These are phyloP conservation scores for Helicoverpa zea DNA, from an alignment of 1,140 invertebrate species.

Conservation along the genomic window DNA sequence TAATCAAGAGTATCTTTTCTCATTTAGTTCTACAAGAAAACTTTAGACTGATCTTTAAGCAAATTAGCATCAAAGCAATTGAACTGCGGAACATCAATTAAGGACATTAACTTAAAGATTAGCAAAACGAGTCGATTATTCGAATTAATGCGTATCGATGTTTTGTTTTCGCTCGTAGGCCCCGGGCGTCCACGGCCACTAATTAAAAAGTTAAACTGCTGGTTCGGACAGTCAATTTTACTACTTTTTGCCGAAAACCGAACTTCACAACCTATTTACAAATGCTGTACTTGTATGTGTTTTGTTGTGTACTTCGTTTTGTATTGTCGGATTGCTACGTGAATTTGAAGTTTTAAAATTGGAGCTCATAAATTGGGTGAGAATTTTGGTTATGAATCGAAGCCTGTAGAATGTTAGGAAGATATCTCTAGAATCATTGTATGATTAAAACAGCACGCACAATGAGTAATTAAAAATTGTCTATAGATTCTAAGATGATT, in stretches of 20 bases:
- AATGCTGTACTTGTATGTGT: slow-evolving; percentile 15
- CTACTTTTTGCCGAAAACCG: slow-evolving; percentile 52
- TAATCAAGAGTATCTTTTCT: not conserved
- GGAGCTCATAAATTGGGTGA: not conserved
- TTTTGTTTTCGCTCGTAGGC: slow-evolving; percentile 33
- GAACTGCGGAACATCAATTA: slow-evolving; percentile 25
- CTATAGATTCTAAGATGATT: too few species aligned
- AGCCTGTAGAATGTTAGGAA: too few species aligned
- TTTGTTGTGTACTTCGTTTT: slow-evolving; percentile 22
- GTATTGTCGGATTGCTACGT: slow-evolving; percentile 1
- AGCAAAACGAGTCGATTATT: slow-evolving; percentile 45
- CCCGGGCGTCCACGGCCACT: slow-evolving; percentile 46
- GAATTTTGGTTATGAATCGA: too few species aligned
- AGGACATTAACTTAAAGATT: slow-evolving; percentile 40
- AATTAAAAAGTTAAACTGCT: slow-evolving; percentile 67
- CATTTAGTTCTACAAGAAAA: too few species aligned
- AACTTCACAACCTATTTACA: slow-evolving; percentile 35
- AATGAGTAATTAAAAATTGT: too few species aligned
- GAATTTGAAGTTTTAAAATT: not conserved
- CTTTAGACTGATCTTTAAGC: not conserved
- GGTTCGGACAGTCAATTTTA: slow-evolving; percentile 60
- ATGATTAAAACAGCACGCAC: too few species aligned
- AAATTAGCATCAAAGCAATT: slow-evolving; percentile 9
- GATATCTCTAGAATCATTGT: too few species aligned
- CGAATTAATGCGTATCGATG: slow-evolving; percentile 48